Percentiles rank a stretch among this genome's conserved stretches.
Evolutionary conservation across 2,113 vertebrate species (phyloP).

Genomic region (Sisor rabdophorus): DNA sequence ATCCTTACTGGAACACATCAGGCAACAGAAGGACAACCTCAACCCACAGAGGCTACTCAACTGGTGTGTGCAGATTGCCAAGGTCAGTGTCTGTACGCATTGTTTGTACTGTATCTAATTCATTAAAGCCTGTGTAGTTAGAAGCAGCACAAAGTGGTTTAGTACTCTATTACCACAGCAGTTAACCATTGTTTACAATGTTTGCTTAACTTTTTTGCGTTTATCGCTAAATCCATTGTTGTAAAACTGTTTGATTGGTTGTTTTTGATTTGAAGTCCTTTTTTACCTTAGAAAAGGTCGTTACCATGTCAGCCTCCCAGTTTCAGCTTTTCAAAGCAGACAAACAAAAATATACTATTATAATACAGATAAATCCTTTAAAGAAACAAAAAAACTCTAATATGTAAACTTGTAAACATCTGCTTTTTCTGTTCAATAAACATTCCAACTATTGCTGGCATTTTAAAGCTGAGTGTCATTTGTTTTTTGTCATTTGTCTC

Average conservation of each 20-base stretch:
- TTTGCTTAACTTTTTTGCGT: background rate
- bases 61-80: conserved; percentile 95
- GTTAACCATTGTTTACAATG: background rate
- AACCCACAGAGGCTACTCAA: conserved; percentile 88
- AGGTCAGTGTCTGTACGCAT: conserved; percentile 72
- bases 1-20: conserved; percentile 83
- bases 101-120: background rate
- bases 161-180: background rate
- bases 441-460: too few relatives aligned
- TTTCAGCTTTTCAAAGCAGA: background rate
- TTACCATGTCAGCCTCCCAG: background rate
- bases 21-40: conserved; percentile 71
- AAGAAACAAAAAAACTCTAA: too few relatives aligned
- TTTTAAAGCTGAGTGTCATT: background rate
- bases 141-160: background rate
- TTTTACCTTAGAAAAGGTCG: background rate
- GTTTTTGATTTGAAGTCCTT: too few relatives aligned
- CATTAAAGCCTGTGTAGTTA: background rate
- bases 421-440: background rate
- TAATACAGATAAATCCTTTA: background rate
- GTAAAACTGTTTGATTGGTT: background rate
- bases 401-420: too few relatives aligned
- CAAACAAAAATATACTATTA: background rate
- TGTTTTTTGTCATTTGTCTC: background rate
- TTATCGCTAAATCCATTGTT: background rate